These are phyloP conservation scores for Peribatodes rhomboidaria DNA, from an alignment of 2,888 invertebrate species.

Conservation along the genomic window DNA sequence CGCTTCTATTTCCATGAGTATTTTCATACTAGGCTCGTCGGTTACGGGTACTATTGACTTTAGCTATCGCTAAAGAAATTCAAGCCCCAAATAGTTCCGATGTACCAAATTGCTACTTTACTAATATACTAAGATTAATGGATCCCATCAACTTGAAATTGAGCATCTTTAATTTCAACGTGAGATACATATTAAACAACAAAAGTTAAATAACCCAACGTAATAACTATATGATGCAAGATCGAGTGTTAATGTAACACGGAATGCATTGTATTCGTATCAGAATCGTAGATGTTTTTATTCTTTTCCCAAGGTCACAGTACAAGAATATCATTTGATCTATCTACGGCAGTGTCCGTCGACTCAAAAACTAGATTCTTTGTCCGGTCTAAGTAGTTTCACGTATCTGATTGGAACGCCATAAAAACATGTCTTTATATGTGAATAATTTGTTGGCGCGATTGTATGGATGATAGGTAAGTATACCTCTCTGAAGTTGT, in stretches of 20 bases:
- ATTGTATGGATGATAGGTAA: neutral
- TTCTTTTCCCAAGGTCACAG: constrained; percentile 33
- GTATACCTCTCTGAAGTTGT: too few species aligned
- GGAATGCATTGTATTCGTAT: constrained; percentile 31
- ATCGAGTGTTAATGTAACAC: constrained; percentile 29
- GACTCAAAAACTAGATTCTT: constrained; percentile 37
- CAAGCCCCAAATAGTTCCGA: too few species aligned
- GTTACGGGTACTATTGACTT: too few species aligned
- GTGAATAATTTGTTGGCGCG: constrained; percentile 3
- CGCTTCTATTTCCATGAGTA: too few species aligned
- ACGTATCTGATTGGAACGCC: constrained; percentile 30
- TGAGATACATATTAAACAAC: constrained; percentile 17
- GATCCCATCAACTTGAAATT: neutral
- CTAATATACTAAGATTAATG: neutral
- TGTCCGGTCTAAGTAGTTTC: constrained; percentile 33
- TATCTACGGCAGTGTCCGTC: constrained; percentile 21
- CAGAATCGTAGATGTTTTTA: constrained; percentile 18
- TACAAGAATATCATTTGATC: constrained; percentile 21
- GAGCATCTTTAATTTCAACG: constrained; percentile 2
- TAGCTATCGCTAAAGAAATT: too few species aligned
- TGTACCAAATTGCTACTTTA: too few species aligned
- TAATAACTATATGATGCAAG: constrained; percentile 23
- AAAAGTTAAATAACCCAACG: constrained; percentile 21
- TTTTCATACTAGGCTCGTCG: too few species aligned
- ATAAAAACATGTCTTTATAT: constrained; percentile 29